These are phyloP conservation scores for Helobdella robusta DNA, from an alignment of 2,888 invertebrate species.

Conservation along the genomic window DNA sequence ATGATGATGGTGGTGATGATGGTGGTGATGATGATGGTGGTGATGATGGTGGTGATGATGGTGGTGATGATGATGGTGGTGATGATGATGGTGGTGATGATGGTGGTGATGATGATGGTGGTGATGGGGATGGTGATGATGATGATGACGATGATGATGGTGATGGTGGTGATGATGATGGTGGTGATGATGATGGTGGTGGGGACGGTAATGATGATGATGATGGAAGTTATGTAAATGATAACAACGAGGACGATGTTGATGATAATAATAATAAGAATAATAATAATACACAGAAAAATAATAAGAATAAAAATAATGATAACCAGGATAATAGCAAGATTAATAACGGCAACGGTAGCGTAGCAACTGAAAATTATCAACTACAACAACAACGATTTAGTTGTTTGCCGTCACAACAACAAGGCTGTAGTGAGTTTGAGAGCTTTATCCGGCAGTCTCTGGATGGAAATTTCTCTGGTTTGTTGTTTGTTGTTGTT, in stretches of 20 bases:
- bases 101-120: slow-evolving; percentile 16
- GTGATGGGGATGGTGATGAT: not conserved
- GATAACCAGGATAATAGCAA: too few relatives aligned
- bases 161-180: slow-evolving; percentile 1
- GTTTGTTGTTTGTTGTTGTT: too few relatives aligned
- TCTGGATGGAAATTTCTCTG: too few relatives aligned
- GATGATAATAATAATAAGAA: too few relatives aligned
- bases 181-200: not conserved
- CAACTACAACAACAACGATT: too few relatives aligned
- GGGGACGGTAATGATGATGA: not conserved
- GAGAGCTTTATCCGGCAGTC: too few relatives aligned
- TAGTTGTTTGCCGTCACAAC: too few relatives aligned
- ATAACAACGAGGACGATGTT: not conserved
- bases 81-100: not conserved
- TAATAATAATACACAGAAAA: too few relatives aligned
- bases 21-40: not conserved
- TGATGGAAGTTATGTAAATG: not conserved
- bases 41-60: not conserved
- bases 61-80: slow-evolving; percentile 4
- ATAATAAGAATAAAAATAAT: too few relatives aligned
- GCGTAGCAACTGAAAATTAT: too few relatives aligned
- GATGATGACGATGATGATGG: not conserved
- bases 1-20: not conserved
- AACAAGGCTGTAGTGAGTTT: too few relatives aligned
- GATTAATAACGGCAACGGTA: too few relatives aligned